Conservation (phyloP, 2,888 invertebrate species). For the Sarcophaga rosellei region DNA sequence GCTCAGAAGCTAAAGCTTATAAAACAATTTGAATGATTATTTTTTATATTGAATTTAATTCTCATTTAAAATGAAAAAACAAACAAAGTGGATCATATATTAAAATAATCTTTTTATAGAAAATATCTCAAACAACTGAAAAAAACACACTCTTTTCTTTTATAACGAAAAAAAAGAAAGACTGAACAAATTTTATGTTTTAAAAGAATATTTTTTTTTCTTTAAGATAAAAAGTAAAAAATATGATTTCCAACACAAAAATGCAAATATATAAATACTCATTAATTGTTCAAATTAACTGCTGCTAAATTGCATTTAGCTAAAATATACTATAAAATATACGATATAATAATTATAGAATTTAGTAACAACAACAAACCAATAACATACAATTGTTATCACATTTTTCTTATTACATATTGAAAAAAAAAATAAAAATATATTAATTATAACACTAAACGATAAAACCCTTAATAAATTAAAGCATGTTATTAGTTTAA, state of each 20-base stretch:
- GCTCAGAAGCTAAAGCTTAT: slow-evolving; percentile 41
- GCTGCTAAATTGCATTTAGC: slow-evolving; percentile 68
- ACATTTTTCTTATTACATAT: slow-evolving; percentile 30
- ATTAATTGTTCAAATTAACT: slow-evolving; percentile 46
- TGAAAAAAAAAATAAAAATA: slow-evolving; percentile 21
- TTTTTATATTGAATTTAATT: slow-evolving; percentile 17
- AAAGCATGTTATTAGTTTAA: slow-evolving; percentile 49
- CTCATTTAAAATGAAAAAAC: slow-evolving; percentile 44
- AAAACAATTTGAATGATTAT: slow-evolving; percentile 31
- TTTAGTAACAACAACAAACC: slow-evolving; percentile 27
- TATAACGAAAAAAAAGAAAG: slow-evolving; percentile 47
- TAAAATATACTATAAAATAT: slow-evolving; percentile 19
- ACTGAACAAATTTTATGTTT: slow-evolving; percentile 48
- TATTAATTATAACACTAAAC: slow-evolving; percentile 1
- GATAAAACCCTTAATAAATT: background rate
- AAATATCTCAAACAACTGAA: slow-evolving; percentile 22
- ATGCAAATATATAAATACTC: slow-evolving; percentile 39
- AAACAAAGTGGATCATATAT: background rate
- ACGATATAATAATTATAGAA: slow-evolving; percentile 36
- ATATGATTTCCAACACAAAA: slow-evolving; percentile 27
- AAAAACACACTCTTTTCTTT: slow-evolving; percentile 36
- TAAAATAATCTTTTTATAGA: slow-evolving; percentile 21
- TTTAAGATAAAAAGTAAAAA: slow-evolving; percentile 11
- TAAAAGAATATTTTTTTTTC: slow-evolving; percentile 3
- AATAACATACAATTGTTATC: slow-evolving; percentile 37